Conservation (phyloP, 2,113 vertebrate genomes). For the Oryzias curvinotus region DNA sequence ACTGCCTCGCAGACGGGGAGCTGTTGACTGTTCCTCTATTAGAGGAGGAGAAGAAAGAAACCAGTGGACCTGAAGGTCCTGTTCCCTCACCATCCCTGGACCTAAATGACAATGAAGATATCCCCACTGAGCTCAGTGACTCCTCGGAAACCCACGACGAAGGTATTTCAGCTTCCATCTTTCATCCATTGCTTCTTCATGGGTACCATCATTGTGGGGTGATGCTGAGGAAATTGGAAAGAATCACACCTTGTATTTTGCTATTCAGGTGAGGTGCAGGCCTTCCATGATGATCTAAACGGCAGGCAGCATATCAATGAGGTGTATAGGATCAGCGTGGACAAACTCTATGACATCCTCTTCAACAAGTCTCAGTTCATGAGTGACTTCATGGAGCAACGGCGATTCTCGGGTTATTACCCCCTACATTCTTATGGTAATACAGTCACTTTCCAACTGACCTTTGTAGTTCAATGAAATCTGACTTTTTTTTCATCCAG, state of each 20-base stretch:
- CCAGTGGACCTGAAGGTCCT: conserved; percentile 71
- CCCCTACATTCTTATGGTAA: not conserved
- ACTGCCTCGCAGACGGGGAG: conserved; percentile 80
- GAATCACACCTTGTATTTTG: not conserved
- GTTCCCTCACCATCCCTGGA: conserved; percentile 89
- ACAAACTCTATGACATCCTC: conserved; percentile 93
- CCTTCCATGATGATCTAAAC: conserved; percentile 93
- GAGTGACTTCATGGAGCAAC: conserved; percentile 95
- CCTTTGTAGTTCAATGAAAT: not conserved
- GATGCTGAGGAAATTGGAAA: not conserved
- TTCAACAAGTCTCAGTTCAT: conserved; percentile 96
- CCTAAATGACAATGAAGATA: conserved; percentile 97
- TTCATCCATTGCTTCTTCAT: not conserved
- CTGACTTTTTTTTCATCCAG: conserved; percentile 60
- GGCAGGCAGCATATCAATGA: conserved; percentile 95
- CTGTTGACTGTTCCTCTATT: conserved; percentile 71
- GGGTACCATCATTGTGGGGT: not conserved
- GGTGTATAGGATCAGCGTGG: conserved; percentile 95
- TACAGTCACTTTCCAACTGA: not conserved
- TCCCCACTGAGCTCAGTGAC: conserved; percentile 97
- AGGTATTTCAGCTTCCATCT: conserved; percentile 71
- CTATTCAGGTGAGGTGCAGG: conserved; percentile 88
- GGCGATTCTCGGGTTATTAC: conserved; percentile 89
- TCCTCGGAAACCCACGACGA: conserved; percentile 97
- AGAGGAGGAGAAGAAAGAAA: conserved; percentile 68